These are phyloP conservation scores for Keiferia lycopersicella DNA, from an alignment of 2,888 invertebrate genomes.

Conservation along the genomic window DNA sequence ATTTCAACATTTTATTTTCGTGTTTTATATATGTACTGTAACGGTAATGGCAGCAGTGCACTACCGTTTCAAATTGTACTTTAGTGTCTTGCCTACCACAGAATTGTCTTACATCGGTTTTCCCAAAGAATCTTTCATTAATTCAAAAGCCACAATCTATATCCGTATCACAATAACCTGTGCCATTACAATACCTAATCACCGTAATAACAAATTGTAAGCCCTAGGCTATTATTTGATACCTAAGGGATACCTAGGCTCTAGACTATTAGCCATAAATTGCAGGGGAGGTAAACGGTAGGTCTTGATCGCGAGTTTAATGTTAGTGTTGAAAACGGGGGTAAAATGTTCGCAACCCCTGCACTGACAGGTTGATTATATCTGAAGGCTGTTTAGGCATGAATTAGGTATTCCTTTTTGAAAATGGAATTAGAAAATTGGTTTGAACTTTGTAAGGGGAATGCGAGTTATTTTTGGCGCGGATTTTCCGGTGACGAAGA, in stretches of 20 bases:
- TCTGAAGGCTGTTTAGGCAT: slow-evolving; percentile 20
- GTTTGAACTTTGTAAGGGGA: background rate
- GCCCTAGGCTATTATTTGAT: slow-evolving; percentile 37
- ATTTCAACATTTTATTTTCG: too few relatives aligned
- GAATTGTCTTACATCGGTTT: slow-evolving; percentile 4
- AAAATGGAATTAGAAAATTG: slow-evolving; percentile 12
- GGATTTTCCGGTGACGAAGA: slow-evolving; percentile 2
- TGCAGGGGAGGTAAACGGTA: slow-evolving; percentile 40
- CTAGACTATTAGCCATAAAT: slow-evolving; percentile 34
- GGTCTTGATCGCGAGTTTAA: slow-evolving; percentile 37
- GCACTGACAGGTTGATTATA: slow-evolving; percentile 31
- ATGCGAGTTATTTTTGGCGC: background rate
- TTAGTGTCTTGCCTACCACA: background rate
- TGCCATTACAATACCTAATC: slow-evolving; percentile 31
- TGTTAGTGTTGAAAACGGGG: slow-evolving; percentile 36
- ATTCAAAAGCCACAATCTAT: slow-evolving; percentile 5
- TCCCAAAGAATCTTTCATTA: background rate
- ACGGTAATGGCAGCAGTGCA: too few relatives aligned
- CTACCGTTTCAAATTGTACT: too few relatives aligned
- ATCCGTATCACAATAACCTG: slow-evolving; percentile 15
- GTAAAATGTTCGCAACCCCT: slow-evolving; percentile 30
- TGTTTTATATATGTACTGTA: too few relatives aligned
- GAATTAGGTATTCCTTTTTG: slow-evolving; percentile 23
- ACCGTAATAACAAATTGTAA: slow-evolving; percentile 32
- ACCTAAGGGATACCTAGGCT: slow-evolving; percentile 37